A percentile compares a stretch with the other conserved stretches of the same genome.
Conservation (phyloP, 1,140 invertebrate genomes). For the Lasioglossum albipes region DNA sequence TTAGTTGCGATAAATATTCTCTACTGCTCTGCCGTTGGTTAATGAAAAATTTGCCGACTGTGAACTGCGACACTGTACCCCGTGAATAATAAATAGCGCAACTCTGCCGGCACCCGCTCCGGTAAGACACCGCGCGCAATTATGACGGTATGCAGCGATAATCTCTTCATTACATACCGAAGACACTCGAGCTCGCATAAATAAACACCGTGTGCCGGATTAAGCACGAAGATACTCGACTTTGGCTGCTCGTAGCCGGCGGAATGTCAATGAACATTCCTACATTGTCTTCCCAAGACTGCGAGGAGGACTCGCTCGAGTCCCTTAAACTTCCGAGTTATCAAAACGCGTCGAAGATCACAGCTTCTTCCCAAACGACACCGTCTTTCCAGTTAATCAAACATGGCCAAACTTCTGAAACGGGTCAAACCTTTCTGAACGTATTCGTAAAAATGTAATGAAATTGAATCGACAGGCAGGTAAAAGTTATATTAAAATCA, state of each 20-base stretch:
- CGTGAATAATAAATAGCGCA: neutral
- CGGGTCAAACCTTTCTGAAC: too few species aligned
- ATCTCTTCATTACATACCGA: slow-evolving; percentile 38
- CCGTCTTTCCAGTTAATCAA: too few species aligned
- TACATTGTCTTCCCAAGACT: neutral
- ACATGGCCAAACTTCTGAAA: too few species aligned
- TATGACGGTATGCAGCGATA: slow-evolving; percentile 36
- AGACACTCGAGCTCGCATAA: slow-evolving; percentile 44
- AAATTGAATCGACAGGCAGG: too few species aligned
- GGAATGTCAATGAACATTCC: slow-evolving; percentile 55
- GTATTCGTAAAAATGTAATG: too few species aligned
- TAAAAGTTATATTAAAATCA: neutral
- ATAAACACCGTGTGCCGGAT: slow-evolving; percentile 42
- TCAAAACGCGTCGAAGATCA: too few species aligned
- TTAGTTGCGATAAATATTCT: too few species aligned
- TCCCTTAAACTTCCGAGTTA: neutral
- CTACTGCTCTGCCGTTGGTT: too few species aligned
- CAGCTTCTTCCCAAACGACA: too few species aligned
- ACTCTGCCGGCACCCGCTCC: neutral
- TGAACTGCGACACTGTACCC: neutral
- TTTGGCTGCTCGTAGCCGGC: slow-evolving; percentile 19
- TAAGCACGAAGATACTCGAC: slow-evolving; percentile 32
- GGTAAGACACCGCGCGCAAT: slow-evolving; percentile 25
- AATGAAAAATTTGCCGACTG: too few species aligned
- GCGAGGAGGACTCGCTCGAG: neutral